Base-by-base conservation (phyloP, 2,113 vertebrate genomes). In the Xerus inauris region DNA sequence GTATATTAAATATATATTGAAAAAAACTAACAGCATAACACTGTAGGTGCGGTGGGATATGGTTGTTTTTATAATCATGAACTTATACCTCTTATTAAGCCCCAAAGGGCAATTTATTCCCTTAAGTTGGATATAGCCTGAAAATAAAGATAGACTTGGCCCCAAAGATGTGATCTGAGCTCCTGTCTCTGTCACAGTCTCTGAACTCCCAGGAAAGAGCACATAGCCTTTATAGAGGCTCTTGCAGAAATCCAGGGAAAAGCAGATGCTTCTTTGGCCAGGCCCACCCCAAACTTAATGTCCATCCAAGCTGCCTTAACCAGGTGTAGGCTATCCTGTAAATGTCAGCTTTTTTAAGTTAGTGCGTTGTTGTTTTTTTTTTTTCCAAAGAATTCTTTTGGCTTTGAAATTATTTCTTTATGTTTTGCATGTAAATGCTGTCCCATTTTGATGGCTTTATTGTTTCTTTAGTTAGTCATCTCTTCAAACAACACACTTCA, bases 391-490 rank as follows among this genome's bases (percentile, higher is more conserved):
- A 89, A 45, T 79, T 87, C 22, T 94, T 92, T 79, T 49, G 20
- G n/a, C 79, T 94, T 93, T 93, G 47, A 76, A 54, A 40, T 86
- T 75, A 40, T 62, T 2, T 95, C 45, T 91, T 80, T 47, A 38
- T 85, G 40, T 77, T 86, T 94, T 82, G 14, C 47, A 24, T 91
- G 57, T 82, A 45, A 86, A 62, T 72, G 5, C 20, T 89, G 20
- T 49, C 92, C 92, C 47, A 38, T 92, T 59, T 80, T 79, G 59
- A 79, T 89, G 54, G 19, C 42, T 89, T 76, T 75, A 35, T 79
- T 93, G 17, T 42, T 94, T 65, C 47, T 17, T 85, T 57, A 38
- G 11, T 81, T 69, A 14, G n/a, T 92, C 30, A 73, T 94, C 64
- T 67, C 80, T 92, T 62, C 87, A 79, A 62, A 22, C 89, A 89